These are phyloP conservation scores for Plagiodera versicolora DNA, from an alignment of 2,888 invertebrate species.

Conservation along the genomic window DNA sequence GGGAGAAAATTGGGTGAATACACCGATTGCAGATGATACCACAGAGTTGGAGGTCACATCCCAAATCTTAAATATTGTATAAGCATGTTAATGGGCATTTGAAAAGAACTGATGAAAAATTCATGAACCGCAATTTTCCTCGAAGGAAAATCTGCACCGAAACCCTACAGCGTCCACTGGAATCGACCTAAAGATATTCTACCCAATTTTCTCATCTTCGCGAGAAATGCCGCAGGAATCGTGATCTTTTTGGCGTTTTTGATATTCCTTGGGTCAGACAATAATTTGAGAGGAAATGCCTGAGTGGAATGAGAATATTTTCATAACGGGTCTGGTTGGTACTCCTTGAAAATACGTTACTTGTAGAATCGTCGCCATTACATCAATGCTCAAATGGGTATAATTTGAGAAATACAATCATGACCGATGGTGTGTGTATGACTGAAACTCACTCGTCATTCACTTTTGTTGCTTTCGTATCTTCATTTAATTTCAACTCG, in stretches of 20 bases:
- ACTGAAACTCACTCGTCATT: no score
- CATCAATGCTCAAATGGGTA: no score
- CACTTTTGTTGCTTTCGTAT: no score
- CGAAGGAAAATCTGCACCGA: slow-evolving; percentile 36
- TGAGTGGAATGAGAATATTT: not conserved
- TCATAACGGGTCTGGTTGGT: no score
- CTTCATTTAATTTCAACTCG: no score
- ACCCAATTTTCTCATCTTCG: slow-evolving; percentile 24
- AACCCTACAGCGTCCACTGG: slow-evolving; percentile 31
- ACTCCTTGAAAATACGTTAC: no score
- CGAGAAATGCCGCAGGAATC: slow-evolving; percentile 2
- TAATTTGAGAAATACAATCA: no score
- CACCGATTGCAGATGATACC: slow-evolving; percentile 29
- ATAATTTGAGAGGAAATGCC: not conserved
- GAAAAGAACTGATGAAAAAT: slow-evolving; percentile 39
- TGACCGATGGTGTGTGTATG: no score
- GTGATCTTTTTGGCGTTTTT: not conserved
- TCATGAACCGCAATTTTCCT: slow-evolving; percentile 39
- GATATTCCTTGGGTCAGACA: not conserved
- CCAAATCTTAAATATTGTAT: slow-evolving; percentile 29
- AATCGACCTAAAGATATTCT: slow-evolving; percentile 29
- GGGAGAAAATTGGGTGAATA: slow-evolving; percentile 12
- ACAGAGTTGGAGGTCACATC: not conserved
- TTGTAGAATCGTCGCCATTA: no score
- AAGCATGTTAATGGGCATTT: slow-evolving; percentile 35